Evolutionary conservation across 2,888 invertebrate species (phyloP).

Genomic region (Tinea trinotella): DNA sequence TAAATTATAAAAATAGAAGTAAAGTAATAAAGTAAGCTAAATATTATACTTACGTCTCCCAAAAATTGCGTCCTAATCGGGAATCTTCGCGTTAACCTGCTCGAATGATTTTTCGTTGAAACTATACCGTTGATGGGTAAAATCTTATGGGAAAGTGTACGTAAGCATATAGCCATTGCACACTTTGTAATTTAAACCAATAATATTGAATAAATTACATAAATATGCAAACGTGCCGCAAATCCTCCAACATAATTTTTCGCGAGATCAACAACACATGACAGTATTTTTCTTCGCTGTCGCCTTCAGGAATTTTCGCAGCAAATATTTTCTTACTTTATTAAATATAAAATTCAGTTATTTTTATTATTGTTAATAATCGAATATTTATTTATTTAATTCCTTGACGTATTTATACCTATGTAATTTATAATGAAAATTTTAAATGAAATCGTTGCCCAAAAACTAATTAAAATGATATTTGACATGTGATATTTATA

Average conservation of each 20-base stretch:
- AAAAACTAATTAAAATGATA: neutral
- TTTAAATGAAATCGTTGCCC: no score
- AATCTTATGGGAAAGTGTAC: constrained; percentile 69
- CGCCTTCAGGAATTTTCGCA: no score
- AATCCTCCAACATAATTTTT: constrained; percentile 32
- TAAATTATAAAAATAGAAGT: no score
- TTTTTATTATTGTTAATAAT: no score
- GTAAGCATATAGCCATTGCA: constrained; percentile 72
- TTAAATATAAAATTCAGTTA: no score
- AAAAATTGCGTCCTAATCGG: constrained; percentile 60
- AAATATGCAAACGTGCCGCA: constrained; percentile 39
- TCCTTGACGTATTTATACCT: no score
- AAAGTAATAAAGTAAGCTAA: neutral
- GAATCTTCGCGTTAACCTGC: constrained; percentile 64
- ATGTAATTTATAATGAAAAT: no score
- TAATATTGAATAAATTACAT: constrained; percentile 19
- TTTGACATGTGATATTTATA: neutral
- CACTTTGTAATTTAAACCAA: constrained; percentile 29
- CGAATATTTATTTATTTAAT: no score
- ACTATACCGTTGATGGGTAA: constrained; percentile 66
- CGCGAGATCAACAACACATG: constrained; percentile 27
- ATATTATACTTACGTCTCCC: constrained; percentile 59
- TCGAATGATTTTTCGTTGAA: constrained; percentile 65
- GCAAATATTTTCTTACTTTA: no score
- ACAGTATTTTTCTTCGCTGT: constrained; percentile 26